Evolutionary conservation across 2,113 vertebrate genomes (phyloP).

Genomic region (Pterocles burchelli): DNA sequence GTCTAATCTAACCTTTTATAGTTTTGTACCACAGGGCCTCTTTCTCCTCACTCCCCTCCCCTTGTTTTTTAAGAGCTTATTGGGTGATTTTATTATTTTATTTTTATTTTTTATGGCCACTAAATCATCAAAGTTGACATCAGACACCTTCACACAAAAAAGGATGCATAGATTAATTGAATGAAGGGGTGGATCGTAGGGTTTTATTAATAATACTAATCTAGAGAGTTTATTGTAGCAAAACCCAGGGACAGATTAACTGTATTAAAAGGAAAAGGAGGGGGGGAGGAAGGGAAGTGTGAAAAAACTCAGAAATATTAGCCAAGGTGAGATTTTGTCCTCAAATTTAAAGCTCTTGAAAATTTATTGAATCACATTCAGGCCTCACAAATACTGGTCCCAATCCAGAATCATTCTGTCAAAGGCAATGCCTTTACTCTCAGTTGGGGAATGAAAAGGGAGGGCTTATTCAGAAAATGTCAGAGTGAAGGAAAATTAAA

Average conservation of each 20-base stretch:
- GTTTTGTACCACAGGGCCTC: slow-evolving; percentile 53
- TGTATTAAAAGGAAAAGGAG: background rate
- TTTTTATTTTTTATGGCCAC: slow-evolving; percentile 44
- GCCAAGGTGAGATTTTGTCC: slow-evolving; percentile 3
- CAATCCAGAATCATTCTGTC: background rate
- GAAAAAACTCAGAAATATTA: background rate
- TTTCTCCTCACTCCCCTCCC: background rate
- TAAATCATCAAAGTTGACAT: slow-evolving; percentile 58
- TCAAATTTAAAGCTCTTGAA: background rate
- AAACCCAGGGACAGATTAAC: slow-evolving; percentile 23
- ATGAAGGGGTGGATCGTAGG: slow-evolving; percentile 10
- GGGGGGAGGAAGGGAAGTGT: background rate
- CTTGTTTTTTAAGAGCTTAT: slow-evolving; percentile 49
- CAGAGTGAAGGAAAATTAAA: background rate
- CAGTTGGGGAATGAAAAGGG: background rate
- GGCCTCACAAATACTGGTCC: background rate
- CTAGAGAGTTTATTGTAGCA: slow-evolving; percentile 48
- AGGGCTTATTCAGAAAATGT: background rate
- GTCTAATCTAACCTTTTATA: slow-evolving; percentile 76
- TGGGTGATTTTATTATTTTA: slow-evolving; percentile 55
- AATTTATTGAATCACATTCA: background rate
- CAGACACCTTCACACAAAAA: slow-evolving; percentile 27
- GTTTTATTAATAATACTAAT: slow-evolving; percentile 66
- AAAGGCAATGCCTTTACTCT: background rate
- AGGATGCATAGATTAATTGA: slow-evolving; percentile 56